These are phyloP conservation scores for Periophthalmus modestus DNA, from an alignment of 2,113 vertebrate species.

Conservation along the genomic window DNA sequence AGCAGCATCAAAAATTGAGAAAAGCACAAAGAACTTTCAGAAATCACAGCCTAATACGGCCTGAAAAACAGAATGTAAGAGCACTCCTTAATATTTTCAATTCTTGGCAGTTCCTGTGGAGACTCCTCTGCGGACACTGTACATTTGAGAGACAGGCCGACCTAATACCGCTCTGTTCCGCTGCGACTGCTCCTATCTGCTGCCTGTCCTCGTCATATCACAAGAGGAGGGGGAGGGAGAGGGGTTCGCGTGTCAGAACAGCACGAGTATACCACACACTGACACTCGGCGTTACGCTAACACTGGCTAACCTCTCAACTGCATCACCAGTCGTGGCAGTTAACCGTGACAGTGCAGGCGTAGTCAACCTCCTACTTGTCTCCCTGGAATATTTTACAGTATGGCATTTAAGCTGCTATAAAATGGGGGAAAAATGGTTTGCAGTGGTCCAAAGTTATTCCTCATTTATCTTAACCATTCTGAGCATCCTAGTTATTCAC, in stretches of 20 bases:
- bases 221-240: conserved; percentile 59
- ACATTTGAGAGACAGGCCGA: conserved; percentile 39
- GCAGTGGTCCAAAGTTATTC: too few species aligned
- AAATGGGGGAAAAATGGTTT: too few species aligned
- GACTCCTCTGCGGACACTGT: background rate
- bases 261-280: too few species aligned
- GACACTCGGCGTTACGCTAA: background rate
- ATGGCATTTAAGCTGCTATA: too few species aligned
- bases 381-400: background rate
- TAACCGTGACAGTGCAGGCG: background rate
- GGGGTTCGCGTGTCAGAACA: too few species aligned
- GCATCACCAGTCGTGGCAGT: conserved; percentile 22
- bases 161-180: conserved; percentile 55
- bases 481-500: too few species aligned
- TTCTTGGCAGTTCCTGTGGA: background rate
- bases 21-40: background rate
- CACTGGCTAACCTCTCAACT: conserved; percentile 22
- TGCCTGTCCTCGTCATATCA: conserved; percentile 48
- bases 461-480: too few species aligned
- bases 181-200: conserved; percentile 50
- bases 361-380: background rate
- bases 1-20: too few species aligned
- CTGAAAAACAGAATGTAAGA: background rate
- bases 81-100: background rate
- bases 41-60: background rate